Evolutionary conservation across 2,888 invertebrate genomes (phyloP).

Genomic region (Entomobrya proxima): DNA sequence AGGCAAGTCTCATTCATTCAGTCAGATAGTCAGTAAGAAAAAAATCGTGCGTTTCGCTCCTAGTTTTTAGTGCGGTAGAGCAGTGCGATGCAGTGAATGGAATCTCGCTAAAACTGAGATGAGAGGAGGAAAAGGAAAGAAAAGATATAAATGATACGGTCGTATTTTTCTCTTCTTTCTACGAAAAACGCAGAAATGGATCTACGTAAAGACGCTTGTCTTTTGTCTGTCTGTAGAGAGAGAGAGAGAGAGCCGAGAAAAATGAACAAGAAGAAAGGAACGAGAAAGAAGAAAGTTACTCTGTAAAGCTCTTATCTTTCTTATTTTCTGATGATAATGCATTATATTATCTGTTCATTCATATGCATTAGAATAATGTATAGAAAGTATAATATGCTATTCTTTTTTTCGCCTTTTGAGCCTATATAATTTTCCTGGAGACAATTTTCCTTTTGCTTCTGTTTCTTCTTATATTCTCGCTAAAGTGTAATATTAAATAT

Average conservation of each 20-base stretch:
- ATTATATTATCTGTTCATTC: constrained; percentile 29
- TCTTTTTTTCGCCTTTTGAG: neutral
- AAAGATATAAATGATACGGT: constrained; percentile 9
- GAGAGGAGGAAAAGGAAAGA: neutral
- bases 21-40: neutral
- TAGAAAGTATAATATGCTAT: neutral
- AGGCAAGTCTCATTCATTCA: constrained; percentile 4
- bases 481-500: constrained; percentile 19
- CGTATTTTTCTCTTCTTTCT: constrained; percentile 20
- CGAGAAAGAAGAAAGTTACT: constrained; percentile 24
- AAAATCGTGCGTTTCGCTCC: constrained; percentile 4
- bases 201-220: constrained; percentile 33
- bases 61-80: neutral
- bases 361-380: constrained; percentile 7
- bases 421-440: constrained; percentile 22
- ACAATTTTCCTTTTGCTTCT: constrained; percentile 8
- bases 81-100: neutral
- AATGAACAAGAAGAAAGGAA: constrained; percentile 14
- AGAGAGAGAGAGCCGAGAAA: neutral
- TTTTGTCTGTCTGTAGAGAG: constrained; percentile 27
- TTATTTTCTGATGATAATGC: constrained; percentile 30
- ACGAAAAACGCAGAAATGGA: constrained; percentile 17
- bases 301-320: constrained; percentile 41
- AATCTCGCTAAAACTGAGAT: constrained; percentile 16
- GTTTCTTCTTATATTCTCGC: neutral